Conservation (phyloP, 2,888 invertebrate genomes). For the Acleris emargana region DNA sequence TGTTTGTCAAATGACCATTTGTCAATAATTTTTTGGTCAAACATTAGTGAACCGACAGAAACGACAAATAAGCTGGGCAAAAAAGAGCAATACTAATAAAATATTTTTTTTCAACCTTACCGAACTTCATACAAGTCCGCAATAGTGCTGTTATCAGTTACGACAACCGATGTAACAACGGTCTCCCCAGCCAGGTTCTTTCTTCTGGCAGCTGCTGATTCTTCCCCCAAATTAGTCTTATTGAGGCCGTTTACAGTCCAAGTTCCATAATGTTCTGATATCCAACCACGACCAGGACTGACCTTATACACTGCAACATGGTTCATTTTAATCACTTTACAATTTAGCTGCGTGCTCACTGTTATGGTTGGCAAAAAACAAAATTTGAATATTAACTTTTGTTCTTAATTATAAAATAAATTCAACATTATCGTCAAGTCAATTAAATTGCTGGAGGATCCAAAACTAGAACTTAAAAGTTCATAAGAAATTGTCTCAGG, state of each 20-base stretch:
- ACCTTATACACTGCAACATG: slow-evolving; percentile 8
- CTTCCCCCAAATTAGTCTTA: neutral
- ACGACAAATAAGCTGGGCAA: too few relatives aligned
- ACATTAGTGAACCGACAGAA: too few relatives aligned
- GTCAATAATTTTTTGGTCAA: too few relatives aligned
- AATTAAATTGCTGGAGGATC: too few relatives aligned
- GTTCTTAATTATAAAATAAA: too few relatives aligned
- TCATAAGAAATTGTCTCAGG: too few relatives aligned
- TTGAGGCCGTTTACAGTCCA: neutral
- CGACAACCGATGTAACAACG: neutral
- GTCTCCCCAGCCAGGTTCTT: slow-evolving; percentile 2
- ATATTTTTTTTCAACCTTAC: neutral
- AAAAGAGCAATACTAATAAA: neutral
- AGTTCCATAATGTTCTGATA: slow-evolving; percentile 5
- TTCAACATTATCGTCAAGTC: too few relatives aligned
- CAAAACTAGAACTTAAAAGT: too few relatives aligned
- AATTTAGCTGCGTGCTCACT: too few relatives aligned
- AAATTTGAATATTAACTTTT: too few relatives aligned
- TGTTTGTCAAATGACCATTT: too few relatives aligned
- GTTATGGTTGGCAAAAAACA: too few relatives aligned
- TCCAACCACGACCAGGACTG: neutral
- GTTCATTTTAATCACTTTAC: neutral
- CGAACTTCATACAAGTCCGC: slow-evolving; percentile 1
- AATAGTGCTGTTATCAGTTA: slow-evolving; percentile 1
- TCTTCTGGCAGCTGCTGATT: neutral